These are phyloP conservation scores for Tupaia tana DNA, from an alignment of 2,113 vertebrate species.

Conservation along the genomic window DNA sequence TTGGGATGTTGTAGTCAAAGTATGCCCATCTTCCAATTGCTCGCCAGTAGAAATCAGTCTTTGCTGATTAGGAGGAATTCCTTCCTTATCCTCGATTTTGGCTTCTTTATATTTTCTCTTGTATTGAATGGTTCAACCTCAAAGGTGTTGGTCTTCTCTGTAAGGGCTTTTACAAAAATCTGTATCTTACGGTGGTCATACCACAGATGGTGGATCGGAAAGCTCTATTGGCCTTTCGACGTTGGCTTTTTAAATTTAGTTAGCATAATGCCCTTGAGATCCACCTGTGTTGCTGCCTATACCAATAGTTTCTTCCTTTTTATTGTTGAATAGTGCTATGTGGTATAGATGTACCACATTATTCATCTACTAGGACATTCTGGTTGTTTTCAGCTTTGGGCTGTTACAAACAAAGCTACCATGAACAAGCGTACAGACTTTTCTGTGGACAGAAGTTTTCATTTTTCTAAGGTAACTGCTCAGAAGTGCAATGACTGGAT, in stretches of 20 bases:
- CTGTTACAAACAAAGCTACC: background rate
- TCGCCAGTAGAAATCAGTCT: no score
- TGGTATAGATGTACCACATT: accelerated
- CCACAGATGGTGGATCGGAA: no score
- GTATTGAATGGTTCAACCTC: no score
- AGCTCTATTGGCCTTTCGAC: background rate
- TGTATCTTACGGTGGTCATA: no score
- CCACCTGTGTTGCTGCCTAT: accelerated
- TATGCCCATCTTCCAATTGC: no score
- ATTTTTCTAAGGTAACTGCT: background rate
- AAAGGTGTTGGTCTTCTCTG: no score
- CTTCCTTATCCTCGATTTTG: no score
- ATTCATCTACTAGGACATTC: background rate
- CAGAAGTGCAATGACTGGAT: background rate
- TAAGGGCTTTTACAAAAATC: no score
- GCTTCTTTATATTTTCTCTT: no score
- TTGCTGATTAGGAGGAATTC: no score
- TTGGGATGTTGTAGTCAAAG: no score
- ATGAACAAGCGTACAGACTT: background rate
- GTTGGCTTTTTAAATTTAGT: background rate
- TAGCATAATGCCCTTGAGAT: background rate
- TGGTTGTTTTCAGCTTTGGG: background rate
- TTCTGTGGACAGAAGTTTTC: background rate
- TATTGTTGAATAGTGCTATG: accelerated
- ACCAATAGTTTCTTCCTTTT: background rate